phyloP scores from a whole-genome alignment of 2,797 vertebrate species.

The Lepidocolaptes lacrymiger region DNA sequence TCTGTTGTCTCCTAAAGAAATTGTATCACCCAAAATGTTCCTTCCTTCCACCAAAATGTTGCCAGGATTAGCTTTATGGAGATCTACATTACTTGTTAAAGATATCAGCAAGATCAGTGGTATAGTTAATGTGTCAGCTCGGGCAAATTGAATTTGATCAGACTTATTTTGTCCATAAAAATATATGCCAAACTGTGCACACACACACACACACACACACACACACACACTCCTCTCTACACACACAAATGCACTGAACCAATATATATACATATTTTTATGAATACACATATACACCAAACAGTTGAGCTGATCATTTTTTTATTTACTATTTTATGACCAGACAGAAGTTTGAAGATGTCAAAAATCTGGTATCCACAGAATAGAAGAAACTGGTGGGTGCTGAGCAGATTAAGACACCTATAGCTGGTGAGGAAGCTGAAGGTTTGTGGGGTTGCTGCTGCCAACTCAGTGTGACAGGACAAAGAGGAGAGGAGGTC shows the following conservation, averaged over 20 bases:
- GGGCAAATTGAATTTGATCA: not conserved
- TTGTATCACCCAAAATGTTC: fast-evolving
- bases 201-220: not conserved
- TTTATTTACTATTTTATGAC: not conserved
- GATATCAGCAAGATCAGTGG: not conserved
- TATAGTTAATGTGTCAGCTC: not conserved
- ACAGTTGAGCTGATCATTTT: not conserved
- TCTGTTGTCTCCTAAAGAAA: not conserved
- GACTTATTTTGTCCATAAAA: not conserved
- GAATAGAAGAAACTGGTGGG: not conserved
- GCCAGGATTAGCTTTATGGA: not conserved
- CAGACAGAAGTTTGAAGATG: not conserved
- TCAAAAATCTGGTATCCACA: not conserved
- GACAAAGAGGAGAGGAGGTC: not conserved
- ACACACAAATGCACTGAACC: not conserved
- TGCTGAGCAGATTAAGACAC: not conserved
- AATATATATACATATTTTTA: not conserved
- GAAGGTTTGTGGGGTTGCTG: not conserved
- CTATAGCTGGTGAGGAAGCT: not conserved
- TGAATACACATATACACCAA: not conserved
- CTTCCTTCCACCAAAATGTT: not conserved
- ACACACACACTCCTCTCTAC: not conserved
- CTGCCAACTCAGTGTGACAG: not conserved
- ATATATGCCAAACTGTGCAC: not conserved
- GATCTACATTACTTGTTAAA: not conserved